Evolutionary conservation across 2,797 vertebrate genomes (phyloP).

Genomic region (Arremon aurantiirostris): DNA sequence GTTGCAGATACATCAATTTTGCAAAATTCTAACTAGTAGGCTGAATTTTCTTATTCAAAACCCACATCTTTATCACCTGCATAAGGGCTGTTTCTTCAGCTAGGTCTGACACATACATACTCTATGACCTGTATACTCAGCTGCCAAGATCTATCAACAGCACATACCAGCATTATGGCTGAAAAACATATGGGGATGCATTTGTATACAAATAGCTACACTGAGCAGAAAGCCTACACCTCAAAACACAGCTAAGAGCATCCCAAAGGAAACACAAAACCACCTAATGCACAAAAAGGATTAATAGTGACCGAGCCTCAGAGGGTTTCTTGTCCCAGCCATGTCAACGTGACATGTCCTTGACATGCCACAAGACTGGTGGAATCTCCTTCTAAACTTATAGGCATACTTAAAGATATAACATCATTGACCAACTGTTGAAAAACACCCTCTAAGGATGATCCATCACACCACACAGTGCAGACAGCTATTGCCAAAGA

Average conservation of each 20-base stretch:
- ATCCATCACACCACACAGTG: neutral
- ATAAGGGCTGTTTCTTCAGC: neutral
- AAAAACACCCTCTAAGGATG: neutral
- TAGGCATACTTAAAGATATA: neutral
- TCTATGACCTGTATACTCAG: slow-evolving; percentile 7
- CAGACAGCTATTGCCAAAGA: neutral
- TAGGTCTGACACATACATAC: neutral
- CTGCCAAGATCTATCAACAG: slow-evolving; percentile 37
- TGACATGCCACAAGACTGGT: neutral
- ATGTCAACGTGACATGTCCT: neutral
- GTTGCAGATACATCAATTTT: neutral
- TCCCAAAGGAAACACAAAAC: slow-evolving; percentile 53
- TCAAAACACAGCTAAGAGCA: slow-evolving; percentile 17
- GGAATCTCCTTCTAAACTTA: slow-evolving; percentile 15
- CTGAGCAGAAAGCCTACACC: slow-evolving; percentile 40
- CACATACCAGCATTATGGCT: slow-evolving; percentile 11
- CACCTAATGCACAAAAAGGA: slow-evolving; percentile 26
- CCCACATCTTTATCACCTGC: neutral
- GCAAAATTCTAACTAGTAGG: neutral
- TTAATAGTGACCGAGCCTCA: slow-evolving; percentile 22
- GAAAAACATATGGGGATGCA: slow-evolving; percentile 31
- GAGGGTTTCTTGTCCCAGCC: neutral
- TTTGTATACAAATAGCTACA: slow-evolving; percentile 14
- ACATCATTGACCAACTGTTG: neutral
- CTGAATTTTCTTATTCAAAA: neutral